These are phyloP conservation scores for Drosophila micromelanica DNA, from an alignment of 1,140 invertebrate species.

Conservation along the genomic window DNA sequence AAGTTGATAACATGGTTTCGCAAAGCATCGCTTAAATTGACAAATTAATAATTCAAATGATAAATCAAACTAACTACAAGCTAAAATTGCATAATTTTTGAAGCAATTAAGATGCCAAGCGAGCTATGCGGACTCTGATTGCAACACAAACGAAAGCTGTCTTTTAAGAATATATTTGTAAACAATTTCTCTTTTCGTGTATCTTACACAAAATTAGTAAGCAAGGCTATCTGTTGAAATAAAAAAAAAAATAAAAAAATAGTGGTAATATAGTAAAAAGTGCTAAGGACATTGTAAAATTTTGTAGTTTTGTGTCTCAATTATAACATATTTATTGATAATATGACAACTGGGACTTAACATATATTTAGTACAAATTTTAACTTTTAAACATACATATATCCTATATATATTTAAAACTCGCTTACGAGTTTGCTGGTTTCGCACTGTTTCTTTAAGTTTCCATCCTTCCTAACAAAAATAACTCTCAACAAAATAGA, in stretches of 20 bases:
- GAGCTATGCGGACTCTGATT: conserved; percentile 11
- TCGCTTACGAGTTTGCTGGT: background rate
- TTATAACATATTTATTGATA: background rate
- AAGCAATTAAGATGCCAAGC: background rate
- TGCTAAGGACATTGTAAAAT: conserved; percentile 27
- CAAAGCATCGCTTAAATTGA: conserved; percentile 1
- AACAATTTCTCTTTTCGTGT: conserved; percentile 12
- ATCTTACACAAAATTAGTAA: conserved; percentile 14
- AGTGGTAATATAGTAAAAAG: conserved; percentile 32
- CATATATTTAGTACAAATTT: background rate
- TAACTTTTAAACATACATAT: background rate
- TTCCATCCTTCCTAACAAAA: too few relatives aligned
- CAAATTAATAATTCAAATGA: background rate
- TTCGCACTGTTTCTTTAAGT: background rate
- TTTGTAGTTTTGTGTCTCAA: conserved; percentile 13
- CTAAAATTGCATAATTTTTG: background rate
- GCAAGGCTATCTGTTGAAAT: conserved; percentile 13
- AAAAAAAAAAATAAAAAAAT: too few relatives aligned
- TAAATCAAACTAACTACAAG: background rate
- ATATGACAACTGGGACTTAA: conserved; percentile 2
- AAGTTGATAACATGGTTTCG: conserved; percentile 23
- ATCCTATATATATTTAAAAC: background rate
- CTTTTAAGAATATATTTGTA: conserved; percentile 21
- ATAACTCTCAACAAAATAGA: background rate
- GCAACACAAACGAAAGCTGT: conserved; percentile 5